Evolutionary conservation across 2,113 vertebrate genomes (phyloP).

Genomic region (Alligator mississippiensis): DNA sequence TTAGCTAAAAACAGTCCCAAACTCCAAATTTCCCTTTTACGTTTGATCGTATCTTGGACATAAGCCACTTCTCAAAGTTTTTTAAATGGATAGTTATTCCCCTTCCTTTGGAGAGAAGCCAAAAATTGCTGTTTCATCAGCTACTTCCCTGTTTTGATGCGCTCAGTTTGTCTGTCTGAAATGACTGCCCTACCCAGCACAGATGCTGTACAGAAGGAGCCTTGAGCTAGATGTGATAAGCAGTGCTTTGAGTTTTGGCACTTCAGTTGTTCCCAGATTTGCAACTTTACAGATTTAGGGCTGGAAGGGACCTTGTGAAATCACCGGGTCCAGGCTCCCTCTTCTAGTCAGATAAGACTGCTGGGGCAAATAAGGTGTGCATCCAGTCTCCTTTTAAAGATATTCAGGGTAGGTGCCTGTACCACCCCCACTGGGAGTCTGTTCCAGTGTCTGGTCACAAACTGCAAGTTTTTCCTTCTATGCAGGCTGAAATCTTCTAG

Average conservation of each 20-base stretch:
- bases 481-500: too few species aligned
- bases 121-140: constrained; percentile 31
- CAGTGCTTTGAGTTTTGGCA: not conserved
- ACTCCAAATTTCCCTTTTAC: not conserved
- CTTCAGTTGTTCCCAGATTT: too few species aligned
- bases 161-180: constrained; percentile 31
- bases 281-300: too few species aligned
- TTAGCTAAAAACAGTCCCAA: not conserved
- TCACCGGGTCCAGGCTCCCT: too few species aligned
- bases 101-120: constrained; percentile 15
- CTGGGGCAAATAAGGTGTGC: too few species aligned
- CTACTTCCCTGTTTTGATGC: not conserved
- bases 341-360: too few species aligned
- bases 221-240: not conserved
- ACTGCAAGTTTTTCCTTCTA: too few species aligned
- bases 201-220: not conserved
- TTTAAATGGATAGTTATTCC: constrained; percentile 30
- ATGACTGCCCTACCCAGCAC: not conserved
- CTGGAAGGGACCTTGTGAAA: too few species aligned
- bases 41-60: constrained; percentile 16
- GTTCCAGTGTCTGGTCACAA: too few species aligned
- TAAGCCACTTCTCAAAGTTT: constrained; percentile 34
- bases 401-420: too few species aligned
- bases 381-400: too few species aligned
- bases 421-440: too few species aligned